Evolutionary conservation across 2,888 invertebrate genomes (phyloP), one percentile per base, ranked within the genome.

Genomic region (Apamea monoglypha): DNA sequence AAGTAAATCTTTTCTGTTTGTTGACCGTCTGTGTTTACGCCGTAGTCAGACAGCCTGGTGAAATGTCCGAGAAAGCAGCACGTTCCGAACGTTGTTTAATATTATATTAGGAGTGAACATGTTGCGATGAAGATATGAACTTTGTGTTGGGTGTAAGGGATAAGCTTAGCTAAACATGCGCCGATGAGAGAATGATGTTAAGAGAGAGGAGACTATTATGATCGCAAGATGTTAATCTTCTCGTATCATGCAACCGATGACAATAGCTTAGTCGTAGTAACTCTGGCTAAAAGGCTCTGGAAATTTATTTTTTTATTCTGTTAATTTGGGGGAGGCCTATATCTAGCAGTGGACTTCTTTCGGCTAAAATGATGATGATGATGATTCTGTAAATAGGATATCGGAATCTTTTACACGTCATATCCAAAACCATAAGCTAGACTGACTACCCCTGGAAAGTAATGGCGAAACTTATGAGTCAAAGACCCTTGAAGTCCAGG

Each of bases 51-150:
- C 85, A 47, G 85, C 47, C 25, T 68, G 81, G 81, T 80, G 74
- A 85, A 85, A 85, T 69, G 59, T 59, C 81, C 61, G 81, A 73
- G 85, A 82, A 81, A 85, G 73, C 67, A 16, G 50, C 81, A 82
- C 69, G 59, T 64, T 69, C 44, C 25, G 40, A 50, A 25, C 40
- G 84, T 78, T 78, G 68, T 83, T 81, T 81, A 85, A 81, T 85
- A 82, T 84, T 71, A 25, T 71, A 80, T 68, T 81, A 81, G 74
- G n/a, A 82, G 75, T 66, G 50, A 80, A 82, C 25, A 63, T 74
- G 61, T n/a, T 63, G 25, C 63, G 56, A 56, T 81, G 12, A 10
- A 81, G 56, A 72, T 56, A 68, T 47, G 67, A n/a, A 59, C n/a
- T 47, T 72, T 70, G 10, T 71, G 21, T 50, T 29, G 10, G 29